These are phyloP conservation scores for Metridium senile DNA, from an alignment of 92 coral and sea anemone genomes.

Conservation along the genomic window DNA sequence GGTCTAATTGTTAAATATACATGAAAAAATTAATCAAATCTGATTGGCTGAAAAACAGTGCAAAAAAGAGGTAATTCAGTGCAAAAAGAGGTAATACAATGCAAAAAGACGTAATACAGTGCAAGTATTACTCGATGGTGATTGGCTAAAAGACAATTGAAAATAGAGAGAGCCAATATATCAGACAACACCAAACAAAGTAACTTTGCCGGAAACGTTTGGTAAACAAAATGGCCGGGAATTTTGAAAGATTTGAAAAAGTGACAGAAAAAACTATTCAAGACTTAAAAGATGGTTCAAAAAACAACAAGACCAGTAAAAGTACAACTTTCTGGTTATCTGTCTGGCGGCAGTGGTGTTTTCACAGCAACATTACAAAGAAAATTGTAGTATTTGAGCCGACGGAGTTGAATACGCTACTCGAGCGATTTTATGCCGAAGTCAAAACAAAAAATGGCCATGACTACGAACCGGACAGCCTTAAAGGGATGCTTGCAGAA, in stretches of 20 bases:
- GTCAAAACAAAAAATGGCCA: constrained; percentile 12
- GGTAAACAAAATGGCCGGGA: neutral
- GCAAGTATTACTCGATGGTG: constrained; percentile 8
- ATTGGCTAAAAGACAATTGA: neutral
- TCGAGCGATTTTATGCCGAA: neutral
- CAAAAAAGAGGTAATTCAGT: too few species aligned
- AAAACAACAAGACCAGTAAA: constrained; percentile 12
- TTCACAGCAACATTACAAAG: neutral
- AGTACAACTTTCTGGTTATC: neutral
- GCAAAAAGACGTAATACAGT: too few species aligned
- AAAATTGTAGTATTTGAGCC: neutral
- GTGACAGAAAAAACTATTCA: neutral
- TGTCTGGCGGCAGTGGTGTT: neutral
- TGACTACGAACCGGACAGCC: constrained; percentile 7
- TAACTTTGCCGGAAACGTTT: neutral
- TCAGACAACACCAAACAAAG: neutral
- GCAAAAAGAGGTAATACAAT: too few species aligned
- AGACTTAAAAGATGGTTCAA: neutral
- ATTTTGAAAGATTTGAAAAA: neutral
- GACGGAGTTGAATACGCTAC: neutral
- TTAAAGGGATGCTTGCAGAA: neutral
- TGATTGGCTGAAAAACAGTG: too few species aligned
- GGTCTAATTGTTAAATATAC: too few species aligned
- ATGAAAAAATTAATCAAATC: too few species aligned
- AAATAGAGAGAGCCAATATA: neutral